Base-by-base conservation (phyloP, 1,140 invertebrate species). In the Bombus superbus region DNA sequence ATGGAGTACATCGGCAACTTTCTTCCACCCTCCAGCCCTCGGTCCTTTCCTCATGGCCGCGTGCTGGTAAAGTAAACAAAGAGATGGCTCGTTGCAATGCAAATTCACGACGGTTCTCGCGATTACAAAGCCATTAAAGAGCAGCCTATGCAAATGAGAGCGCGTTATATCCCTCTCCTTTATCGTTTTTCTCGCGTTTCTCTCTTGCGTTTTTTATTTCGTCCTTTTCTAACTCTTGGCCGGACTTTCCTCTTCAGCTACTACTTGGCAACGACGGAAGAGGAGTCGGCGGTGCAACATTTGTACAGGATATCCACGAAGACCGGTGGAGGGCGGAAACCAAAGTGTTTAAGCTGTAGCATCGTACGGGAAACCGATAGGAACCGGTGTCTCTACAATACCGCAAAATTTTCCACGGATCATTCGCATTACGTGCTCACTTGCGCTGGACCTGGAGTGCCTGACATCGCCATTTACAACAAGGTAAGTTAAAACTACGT, bases 371-470 rank as follows among this genome's bases (percentile, higher is more conserved):
- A 93, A 66, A 95, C 95, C 11, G 96, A 96, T 62, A 95, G 94
- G 3, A 95, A 93, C 35, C 92, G 94, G 11, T 97, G 97, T 93
- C 94, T 97, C 89, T 97, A 97, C 94, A 96, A 97, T 91, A 96
- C 97, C 13, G 97, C 96, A 1, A 95, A 96, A 44, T 97, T 99
- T 88, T 98, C 97, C 91, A 95, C 95, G 59, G 96, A 96, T 75
- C 96, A 96, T 59, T 96, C 96, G 1, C 96, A 97, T 91, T 97
- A 97, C 92, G 96, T 97, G 6, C 94, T 98, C 66, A 96, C 96
- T 72, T 99, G 98, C 92, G 96, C 94, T 53, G 97, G 97, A n/a
- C 97, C 97, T 1, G 96, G 96, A 85, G 96, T 97, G 62, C 96
- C 96, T 3, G 95, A 94, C 75, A 96, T 96, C 79, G 92, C 94